Evolutionary conservation across 92 coral and sea anemone species (phyloP), one percentile per base, ranked within the genome.

Genomic region (Pocillopora meandrina): DNA sequence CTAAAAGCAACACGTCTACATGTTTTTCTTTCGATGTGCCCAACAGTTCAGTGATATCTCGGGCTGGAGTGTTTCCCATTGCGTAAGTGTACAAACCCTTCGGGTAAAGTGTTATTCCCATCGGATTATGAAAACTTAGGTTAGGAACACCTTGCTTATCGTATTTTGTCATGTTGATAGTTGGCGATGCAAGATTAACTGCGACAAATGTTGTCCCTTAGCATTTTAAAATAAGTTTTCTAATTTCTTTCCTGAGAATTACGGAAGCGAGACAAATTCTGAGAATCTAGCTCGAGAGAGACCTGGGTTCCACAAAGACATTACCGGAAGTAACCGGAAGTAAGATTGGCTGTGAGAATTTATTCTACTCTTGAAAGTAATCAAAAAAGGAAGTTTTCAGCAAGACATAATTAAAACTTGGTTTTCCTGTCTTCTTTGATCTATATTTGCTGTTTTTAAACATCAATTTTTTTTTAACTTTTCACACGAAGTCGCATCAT

Each of bases 1-100:
- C 94, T 6, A 87, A 81, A 12, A 91, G 85, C 57, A 91, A 89
- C 61, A 91, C n/a, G 70, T 91, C 80, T 56, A 91, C 49, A 65
- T 72, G 59, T 58, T 82, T 78, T 26, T 66, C 76, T 69, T 73
- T 75, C 52, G 65, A 77, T 0, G 91, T 87, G 2, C 89, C 81
- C 10, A 87, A 76, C 55, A 75, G 35, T 72, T 87, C 91, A 14
- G 94, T 86, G 0, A 91, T 65, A 21, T 77, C 82, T 62, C 78
- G 85, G 17, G 81, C 83, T 55, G 83, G 78, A 58, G 93, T 90
- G 86, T 90, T 90, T 0, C 91, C 93, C 83, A 83, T 87, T 0
- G 93, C 73, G 61, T 90, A 90, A 2, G 89, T 81, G 76, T 34
- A 61, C 0, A 87, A 73, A 12, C 93, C 91, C 18, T 84, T 59